phyloP scores from a whole-genome alignment of 2,888 invertebrate species.

The Lumbricus terrestris region DNA sequence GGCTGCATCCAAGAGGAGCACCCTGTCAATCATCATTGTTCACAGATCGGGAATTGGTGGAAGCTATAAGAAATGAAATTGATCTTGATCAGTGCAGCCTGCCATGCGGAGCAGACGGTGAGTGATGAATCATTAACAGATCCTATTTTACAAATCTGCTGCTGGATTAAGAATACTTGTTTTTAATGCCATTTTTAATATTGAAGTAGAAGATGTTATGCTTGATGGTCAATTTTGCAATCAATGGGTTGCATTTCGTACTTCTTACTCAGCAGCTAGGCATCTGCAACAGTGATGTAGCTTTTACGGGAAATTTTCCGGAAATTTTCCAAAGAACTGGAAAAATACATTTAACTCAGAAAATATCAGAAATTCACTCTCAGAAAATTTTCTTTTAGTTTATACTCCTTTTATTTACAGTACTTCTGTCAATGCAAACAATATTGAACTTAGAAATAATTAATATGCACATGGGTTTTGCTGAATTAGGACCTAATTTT shows the following conservation, averaged over 20 bases:
- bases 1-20: neutral
- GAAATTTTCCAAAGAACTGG: no score
- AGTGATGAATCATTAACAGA: neutral
- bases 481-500: no score
- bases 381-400: no score
- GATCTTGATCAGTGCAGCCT: neutral
- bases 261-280: neutral
- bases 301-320: no score
- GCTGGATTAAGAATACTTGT: neutral
- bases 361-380: no score
- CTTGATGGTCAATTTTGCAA: neutral
- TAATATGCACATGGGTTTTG: no score
- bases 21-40: conserved; percentile 4
- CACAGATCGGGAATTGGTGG: neutral
- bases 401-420: no score
- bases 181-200: neutral
- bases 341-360: no score
- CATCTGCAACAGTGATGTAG: no score
- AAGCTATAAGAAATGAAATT: neutral
- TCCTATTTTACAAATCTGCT: neutral
- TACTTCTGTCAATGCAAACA: no score
- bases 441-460: no score
- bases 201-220: neutral
- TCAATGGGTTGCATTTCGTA: neutral
- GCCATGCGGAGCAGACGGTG: neutral